Evolutionary conservation across 2,113 vertebrate species (phyloP), one percentile per base, ranked within the genome.

Genomic region (Stigmatopora nigra): DNA sequence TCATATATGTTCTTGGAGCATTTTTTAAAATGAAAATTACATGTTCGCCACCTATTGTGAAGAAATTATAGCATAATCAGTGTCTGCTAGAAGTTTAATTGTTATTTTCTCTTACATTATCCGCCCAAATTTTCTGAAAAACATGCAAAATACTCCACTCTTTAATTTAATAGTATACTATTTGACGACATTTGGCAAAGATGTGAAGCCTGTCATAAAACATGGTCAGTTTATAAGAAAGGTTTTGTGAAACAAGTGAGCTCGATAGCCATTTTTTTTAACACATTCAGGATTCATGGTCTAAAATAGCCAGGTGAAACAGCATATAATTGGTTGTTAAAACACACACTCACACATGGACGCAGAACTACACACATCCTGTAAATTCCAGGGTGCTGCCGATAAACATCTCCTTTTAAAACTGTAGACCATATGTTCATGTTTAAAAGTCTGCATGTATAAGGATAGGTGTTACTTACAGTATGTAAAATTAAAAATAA

Each of bases 301-400:
- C 80, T 79, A 82, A 83, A 16, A 10, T 64, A 70, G 67, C 80
- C 67, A 45, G 5, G 20, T 66, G 44, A 76, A 35, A 61, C 48
- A 63, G 25, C 59, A 65, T n/a, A n/a, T 55, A 66, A 48, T 45
- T 51, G 35, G 60, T 68, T 47, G 65, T 81, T 78, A 81, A 86
- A 71, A n/a, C 35, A 60, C 16, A 20, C 12, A 57, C 55, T 31
- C 25, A 58, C 49, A 6, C 48, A 3, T 16, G 17, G 17, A 19
- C 17, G 8, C 49, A 51, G 20, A 31, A 31, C 25, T 31, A 64
- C 25, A 64, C 13, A 74, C 71, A 70, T 14, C 25, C 48, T 57
- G 69, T 87, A 87, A 86, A 84, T 83, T 73, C 67, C 73, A 49
- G 58, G 13, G 53, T 79, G 52, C 14, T 0, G 57, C 56, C 64